Conservation (phyloP, 2,113 vertebrate species). For the Sinocyclocheilus maitianheensis region DNA sequence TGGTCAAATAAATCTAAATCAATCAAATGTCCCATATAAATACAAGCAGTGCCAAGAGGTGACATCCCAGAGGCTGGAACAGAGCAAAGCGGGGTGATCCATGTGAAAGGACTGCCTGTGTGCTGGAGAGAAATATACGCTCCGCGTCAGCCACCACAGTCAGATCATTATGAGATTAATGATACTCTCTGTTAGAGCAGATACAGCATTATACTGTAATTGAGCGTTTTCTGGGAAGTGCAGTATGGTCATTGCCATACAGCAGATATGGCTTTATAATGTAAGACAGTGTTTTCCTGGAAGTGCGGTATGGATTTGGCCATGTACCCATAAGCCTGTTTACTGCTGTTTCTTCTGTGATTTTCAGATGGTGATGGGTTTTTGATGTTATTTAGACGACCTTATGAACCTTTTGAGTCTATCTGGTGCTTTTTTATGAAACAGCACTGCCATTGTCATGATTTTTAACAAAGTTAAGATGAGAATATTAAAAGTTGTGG, state of each 20-base stretch:
- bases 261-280: slow-evolving; percentile 35
- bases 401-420: slow-evolving; percentile 1
- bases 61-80: slow-evolving; percentile 45
- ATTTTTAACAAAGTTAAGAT: background rate
- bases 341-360: slow-evolving; percentile 4
- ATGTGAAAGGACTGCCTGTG: slow-evolving; percentile 53
- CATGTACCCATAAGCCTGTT: background rate
- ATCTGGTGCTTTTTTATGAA: background rate
- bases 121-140: slow-evolving; percentile 12
- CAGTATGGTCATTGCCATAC: slow-evolving; percentile 19
- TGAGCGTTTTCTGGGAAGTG: slow-evolving; percentile 29
- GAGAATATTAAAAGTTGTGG: background rate
- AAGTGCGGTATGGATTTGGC: slow-evolving; percentile 5
- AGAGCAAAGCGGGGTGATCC: slow-evolving; percentile 8
- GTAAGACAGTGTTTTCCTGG: slow-evolving; percentile 28
- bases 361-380: background rate
- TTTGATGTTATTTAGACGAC: slow-evolving; percentile 19
- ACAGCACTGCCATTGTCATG: background rate
- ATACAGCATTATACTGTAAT: slow-evolving; percentile 37
- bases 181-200: slow-evolving; percentile 43
- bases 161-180: slow-evolving; percentile 46
- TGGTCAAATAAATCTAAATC: slow-evolving; percentile 62
- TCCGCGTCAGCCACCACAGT: slow-evolving; percentile 34
- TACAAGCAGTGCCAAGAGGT: slow-evolving; percentile 52
- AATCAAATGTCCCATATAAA: slow-evolving; percentile 54